Conservation (phyloP, 2,113 vertebrate species). For the Syngnathus floridae region DNA sequence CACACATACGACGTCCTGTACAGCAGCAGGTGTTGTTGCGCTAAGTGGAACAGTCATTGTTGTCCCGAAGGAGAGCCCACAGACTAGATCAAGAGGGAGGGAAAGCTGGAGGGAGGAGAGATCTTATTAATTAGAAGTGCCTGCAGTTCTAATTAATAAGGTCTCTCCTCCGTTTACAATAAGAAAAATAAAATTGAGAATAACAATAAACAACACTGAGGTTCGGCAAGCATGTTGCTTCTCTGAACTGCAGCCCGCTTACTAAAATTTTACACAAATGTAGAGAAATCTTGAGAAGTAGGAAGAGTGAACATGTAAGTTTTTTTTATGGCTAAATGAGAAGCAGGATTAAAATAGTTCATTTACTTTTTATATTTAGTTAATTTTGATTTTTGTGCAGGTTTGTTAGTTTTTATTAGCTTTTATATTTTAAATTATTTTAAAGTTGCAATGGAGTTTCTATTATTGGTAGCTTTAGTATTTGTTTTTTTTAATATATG, state of each 20-base stretch:
- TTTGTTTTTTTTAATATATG: too few species aligned
- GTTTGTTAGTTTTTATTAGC: too few species aligned
- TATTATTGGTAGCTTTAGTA: too few species aligned
- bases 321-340: too few species aligned
- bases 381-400: too few species aligned
- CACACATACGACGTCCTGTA: conserved; percentile 19
- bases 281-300: not conserved
- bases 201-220: not conserved
- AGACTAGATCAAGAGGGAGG: conserved; percentile 23
- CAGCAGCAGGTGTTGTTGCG: conserved; percentile 69
- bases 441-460: too few species aligned
- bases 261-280: not conserved
- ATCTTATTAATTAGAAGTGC: conserved; percentile 50
- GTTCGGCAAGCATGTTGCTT: not conserved
- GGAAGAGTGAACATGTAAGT: too few species aligned
- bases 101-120: conserved; percentile 28
- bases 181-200: not conserved
- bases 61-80: conserved; percentile 38
- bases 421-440: too few species aligned
- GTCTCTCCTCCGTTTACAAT: conserved; percentile 6
- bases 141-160: not conserved
- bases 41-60: conserved; percentile 42
- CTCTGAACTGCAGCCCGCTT: not conserved
- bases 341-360: too few species aligned
- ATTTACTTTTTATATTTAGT: too few species aligned